Conservation (phyloP, 2,797 vertebrate genomes). For the Micromesistius poutassou region DNA sequence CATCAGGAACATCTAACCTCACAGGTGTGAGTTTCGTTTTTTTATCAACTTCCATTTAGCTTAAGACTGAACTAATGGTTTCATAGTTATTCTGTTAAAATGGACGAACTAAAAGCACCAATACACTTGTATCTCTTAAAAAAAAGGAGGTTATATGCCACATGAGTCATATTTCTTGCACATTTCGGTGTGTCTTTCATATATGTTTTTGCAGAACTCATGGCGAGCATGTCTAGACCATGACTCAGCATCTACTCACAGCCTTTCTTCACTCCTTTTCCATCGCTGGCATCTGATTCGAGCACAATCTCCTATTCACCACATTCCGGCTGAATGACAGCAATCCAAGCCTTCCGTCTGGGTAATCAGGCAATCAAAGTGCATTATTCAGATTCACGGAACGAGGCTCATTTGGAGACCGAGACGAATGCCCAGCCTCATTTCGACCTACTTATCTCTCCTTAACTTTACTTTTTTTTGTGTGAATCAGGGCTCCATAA, state of each 20-base stretch:
- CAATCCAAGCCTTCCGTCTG: slow-evolving; percentile 43
- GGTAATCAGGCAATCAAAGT: slow-evolving; percentile 72
- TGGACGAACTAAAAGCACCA: too few species aligned
- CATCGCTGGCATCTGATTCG: slow-evolving; percentile 49
- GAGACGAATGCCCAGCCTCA: slow-evolving; percentile 59
- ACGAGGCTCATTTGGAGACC: slow-evolving; percentile 43
- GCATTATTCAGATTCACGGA: slow-evolving; percentile 66
- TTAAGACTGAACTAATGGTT: slow-evolving; percentile 42
- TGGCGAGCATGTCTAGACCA: background rate
- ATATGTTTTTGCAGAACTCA: background rate
- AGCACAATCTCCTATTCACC: slow-evolving; percentile 51
- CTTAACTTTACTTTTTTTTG: slow-evolving; percentile 16
- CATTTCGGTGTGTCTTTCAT: background rate
- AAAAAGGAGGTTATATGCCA: too few species aligned
- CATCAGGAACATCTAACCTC: slow-evolving; percentile 27
- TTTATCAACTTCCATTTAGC: slow-evolving; percentile 32
- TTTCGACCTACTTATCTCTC: slow-evolving; percentile 32
- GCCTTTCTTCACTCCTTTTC: slow-evolving; percentile 20
- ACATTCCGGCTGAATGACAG: slow-evolving; percentile 63
- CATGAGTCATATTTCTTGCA: too few species aligned
- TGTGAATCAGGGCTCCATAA: background rate
- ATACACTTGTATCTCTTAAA: too few species aligned
- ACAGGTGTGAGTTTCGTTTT: slow-evolving; percentile 37
- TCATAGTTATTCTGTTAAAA: background rate
- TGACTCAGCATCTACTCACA: background rate